phyloP scores from a whole-genome alignment of 2,797 vertebrate genomes.

The Monodelphis domestica region DNA sequence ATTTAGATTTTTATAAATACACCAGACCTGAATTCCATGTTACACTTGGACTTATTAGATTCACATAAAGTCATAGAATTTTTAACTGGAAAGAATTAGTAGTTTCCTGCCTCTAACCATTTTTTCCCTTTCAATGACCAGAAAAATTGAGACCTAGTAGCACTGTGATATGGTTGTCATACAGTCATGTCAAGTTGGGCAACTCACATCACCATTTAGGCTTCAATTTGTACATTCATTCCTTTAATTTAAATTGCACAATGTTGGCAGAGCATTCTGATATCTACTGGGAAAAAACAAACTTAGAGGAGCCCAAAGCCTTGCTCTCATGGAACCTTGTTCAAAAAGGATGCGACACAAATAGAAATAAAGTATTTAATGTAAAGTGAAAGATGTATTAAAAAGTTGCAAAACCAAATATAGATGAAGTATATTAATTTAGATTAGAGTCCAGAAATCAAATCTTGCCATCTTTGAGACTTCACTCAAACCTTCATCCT shows the following conservation, averaged over 20 bases:
- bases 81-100: neutral
- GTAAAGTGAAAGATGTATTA: neutral
- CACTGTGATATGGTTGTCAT: neutral
- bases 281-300: neutral
- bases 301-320: neutral
- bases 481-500: neutral
- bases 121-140: neutral
- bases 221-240: neutral
- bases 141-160: neutral
- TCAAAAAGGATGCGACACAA: neutral
- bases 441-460: neutral
- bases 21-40: neutral
- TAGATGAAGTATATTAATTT: neutral
- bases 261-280: neutral
- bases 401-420: neutral
- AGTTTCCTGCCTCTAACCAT: neutral
- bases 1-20: neutral
- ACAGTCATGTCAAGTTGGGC: neutral
- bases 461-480: neutral
- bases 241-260: too few relatives aligned
- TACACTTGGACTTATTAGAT: neutral
- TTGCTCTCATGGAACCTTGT: neutral
- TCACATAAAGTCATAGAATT: neutral
- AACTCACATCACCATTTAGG: neutral
- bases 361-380: neutral